A percentile compares a stretch with the other conserved stretches of the same genome.
These are phyloP conservation scores for Trichomalopsis sarcophagae DNA, from an alignment of 1,140 invertebrate species.

Conservation along the genomic window DNA sequence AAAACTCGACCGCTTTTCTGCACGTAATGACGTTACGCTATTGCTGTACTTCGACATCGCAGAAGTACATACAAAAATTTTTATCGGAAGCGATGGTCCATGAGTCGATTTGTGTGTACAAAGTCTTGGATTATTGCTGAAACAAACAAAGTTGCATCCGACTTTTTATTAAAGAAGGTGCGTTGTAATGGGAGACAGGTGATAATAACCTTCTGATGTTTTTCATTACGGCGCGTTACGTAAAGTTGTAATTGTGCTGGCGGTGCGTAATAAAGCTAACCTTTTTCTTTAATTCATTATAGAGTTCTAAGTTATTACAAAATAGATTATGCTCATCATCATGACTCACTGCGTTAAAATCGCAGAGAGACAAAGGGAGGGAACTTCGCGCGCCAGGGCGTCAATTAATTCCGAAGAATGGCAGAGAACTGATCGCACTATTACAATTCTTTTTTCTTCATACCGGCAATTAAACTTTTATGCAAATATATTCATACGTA, in stretches of 20 bases:
- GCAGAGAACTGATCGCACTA: background rate
- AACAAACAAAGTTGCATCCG: background rate
- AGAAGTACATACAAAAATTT: too few species aligned
- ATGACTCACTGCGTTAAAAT: background rate
- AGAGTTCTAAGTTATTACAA: constrained; percentile 42
- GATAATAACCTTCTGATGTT: constrained; percentile 28
- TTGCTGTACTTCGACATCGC: too few species aligned
- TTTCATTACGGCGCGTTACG: constrained; percentile 27
- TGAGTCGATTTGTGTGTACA: too few species aligned
- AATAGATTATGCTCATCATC: constrained; percentile 30
- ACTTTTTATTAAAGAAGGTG: background rate
- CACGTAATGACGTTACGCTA: too few species aligned
- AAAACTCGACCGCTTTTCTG: too few species aligned
- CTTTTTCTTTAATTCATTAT: constrained; percentile 35
- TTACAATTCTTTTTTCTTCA: background rate
- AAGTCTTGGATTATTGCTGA: too few species aligned
- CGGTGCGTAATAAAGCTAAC: constrained; percentile 25
- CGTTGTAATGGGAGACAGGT: background rate
- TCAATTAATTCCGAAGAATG: constrained; percentile 22
- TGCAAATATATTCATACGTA: background rate
- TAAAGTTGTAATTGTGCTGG: constrained; percentile 20
- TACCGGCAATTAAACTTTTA: background rate
- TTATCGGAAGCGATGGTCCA: too few species aligned
- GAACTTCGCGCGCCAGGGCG: background rate
- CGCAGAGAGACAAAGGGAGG: constrained; percentile 19